A percentile compares a stretch with the other conserved stretches of the same genome.
phyloP scores from a whole-genome alignment of 1,140 invertebrate species.

The Augochlora pura region DNA sequence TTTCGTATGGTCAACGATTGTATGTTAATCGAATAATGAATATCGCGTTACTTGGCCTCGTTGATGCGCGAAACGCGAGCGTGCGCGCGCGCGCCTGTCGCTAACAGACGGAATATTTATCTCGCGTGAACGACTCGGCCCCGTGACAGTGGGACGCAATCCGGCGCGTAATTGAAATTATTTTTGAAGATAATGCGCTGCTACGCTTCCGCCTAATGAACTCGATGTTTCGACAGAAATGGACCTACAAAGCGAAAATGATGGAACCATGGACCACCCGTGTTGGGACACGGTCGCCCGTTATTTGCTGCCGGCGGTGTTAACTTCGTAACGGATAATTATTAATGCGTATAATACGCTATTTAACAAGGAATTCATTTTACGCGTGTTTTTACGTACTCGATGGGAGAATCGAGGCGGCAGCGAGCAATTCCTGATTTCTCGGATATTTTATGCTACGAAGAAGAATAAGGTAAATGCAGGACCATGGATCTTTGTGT shows the following conservation, averaged over 20 bases:
- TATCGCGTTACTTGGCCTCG: conserved; percentile 19
- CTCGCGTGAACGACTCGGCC: conserved; percentile 10
- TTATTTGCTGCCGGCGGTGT: neutral
- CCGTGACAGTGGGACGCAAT: neutral
- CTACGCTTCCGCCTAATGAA: conserved; percentile 19
- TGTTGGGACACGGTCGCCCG: neutral
- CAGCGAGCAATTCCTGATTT: too few species aligned
- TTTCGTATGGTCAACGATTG: neutral
- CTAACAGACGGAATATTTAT: conserved; percentile 28
- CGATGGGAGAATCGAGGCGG: too few species aligned
- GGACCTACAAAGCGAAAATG: conserved; percentile 1
- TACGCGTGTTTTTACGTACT: too few species aligned
- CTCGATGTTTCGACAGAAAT: conserved; percentile 2
- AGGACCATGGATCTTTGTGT: too few species aligned
- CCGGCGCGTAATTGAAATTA: conserved; percentile 28
- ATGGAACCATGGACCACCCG: neutral
- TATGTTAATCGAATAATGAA: conserved; percentile 38
- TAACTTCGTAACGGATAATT: neutral
- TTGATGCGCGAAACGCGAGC: neutral
- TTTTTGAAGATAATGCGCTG: conserved; percentile 16
- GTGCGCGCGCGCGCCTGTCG: neutral
- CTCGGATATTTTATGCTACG: too few species aligned
- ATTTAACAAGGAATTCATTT: too few species aligned
- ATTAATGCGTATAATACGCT: too few species aligned
- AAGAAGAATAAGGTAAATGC: too few species aligned